Evolutionary conservation across 2,888 invertebrate species (phyloP).

Genomic region (Chymomyza caudatula): DNA sequence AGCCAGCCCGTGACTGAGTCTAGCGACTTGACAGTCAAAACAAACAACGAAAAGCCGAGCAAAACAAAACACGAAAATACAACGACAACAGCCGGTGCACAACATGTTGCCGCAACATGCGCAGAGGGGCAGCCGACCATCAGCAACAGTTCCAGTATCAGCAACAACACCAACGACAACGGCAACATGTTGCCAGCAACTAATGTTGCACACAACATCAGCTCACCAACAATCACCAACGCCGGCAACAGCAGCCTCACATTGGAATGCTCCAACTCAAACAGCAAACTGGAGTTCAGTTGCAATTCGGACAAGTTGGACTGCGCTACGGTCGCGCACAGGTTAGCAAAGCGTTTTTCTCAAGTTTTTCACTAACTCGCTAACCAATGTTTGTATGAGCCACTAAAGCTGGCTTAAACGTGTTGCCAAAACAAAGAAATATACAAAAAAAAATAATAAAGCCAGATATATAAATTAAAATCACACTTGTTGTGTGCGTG

Average conservation of each 20-base stretch:
- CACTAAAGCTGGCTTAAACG: background rate
- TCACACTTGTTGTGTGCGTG: background rate
- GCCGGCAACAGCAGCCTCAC: constrained; percentile 35
- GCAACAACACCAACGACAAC: constrained; percentile 23
- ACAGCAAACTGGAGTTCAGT: constrained; percentile 67
- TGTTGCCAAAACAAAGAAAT: background rate
- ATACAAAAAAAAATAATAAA: background rate
- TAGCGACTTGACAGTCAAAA: constrained; percentile 60
- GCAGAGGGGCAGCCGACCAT: constrained; percentile 49
- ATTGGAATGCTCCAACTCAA: constrained; percentile 38
- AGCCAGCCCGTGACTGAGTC: constrained; percentile 43
- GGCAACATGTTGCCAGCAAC: constrained; percentile 47
- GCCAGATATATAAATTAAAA: background rate
- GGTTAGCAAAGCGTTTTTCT: constrained; percentile 66
- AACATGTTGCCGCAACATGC: constrained; percentile 51
- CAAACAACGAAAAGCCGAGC: constrained; percentile 67
- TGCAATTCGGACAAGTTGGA: constrained; percentile 77
- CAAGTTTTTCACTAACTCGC: background rate
- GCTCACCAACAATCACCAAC: constrained; percentile 34
- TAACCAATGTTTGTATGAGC: constrained; percentile 16
- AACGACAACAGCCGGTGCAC: constrained; percentile 3
- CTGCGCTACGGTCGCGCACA: constrained; percentile 72
- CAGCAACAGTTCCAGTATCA: constrained; percentile 17
- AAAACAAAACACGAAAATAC: constrained; percentile 66
- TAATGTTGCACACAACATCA: constrained; percentile 13